Conservation (phyloP, 2,888 invertebrate species). For the Gastrophysa polygoni region DNA sequence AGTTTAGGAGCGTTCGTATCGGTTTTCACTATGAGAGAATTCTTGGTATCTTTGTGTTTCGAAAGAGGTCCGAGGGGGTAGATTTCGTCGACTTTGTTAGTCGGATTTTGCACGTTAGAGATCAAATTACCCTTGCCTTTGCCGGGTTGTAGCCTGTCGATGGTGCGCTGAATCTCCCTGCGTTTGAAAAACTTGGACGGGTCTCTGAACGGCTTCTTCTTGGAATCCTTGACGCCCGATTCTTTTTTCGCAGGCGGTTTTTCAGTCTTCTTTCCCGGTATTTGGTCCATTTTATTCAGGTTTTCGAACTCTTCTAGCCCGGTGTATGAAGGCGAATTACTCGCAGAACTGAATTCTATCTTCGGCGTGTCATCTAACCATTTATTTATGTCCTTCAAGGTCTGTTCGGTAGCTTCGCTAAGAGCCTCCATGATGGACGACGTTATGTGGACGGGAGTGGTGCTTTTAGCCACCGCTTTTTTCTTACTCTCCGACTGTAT, state of each 20-base stretch:
- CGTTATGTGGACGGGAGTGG: constrained; percentile 43
- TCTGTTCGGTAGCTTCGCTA: constrained; percentile 76
- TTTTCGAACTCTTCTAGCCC: constrained; percentile 68
- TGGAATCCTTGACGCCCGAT: constrained; percentile 54
- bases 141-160: constrained; percentile 83
- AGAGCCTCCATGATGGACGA: constrained; percentile 65
- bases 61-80: constrained; percentile 62
- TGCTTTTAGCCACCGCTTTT: constrained; percentile 35
- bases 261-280: constrained; percentile 59
- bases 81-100: constrained; percentile 66
- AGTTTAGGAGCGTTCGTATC: constrained; percentile 79
- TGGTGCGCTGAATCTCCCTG: constrained; percentile 79
- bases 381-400: constrained; percentile 84
- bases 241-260: constrained; percentile 55
- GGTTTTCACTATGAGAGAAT: constrained; percentile 64
- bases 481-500: constrained; percentile 44
- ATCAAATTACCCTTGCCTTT: constrained; percentile 87
- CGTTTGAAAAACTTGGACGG: constrained; percentile 59
- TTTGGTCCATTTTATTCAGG: constrained; percentile 34
- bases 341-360: constrained; percentile 76
- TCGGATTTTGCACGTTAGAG: constrained; percentile 66
- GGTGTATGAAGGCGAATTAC: constrained; percentile 71
- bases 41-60: constrained; percentile 66
- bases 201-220: constrained; percentile 60
- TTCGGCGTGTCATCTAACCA: constrained; percentile 87